Evolutionary conservation across 2,797 vertebrate genomes (phyloP), one percentile per base, ranked within the genome.

Genomic region (Artibeus jamaicensis): DNA sequence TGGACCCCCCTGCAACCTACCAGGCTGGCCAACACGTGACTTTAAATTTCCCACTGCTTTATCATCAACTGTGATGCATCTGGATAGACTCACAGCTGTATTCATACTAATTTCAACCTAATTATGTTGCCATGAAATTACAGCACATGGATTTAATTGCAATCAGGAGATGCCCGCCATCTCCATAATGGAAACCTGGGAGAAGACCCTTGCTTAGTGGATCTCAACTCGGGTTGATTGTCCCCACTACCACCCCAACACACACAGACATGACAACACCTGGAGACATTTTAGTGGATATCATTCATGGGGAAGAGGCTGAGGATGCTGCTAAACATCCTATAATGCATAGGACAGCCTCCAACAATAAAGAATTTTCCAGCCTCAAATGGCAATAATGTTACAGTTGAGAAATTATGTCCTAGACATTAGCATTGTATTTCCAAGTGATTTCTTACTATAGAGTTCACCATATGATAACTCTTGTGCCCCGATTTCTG

Each of bases 111-210:
- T 96, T 92, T 86, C 85, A 93, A 70, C 55, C 89, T 96, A 95
- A 96, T 96, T 96, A 87, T 83, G 53, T 86, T 96, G 82, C 89
- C 86, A 74, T 85, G 77, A 97, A 95, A 92, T 95, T 86, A 94
- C 73, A 76, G 85, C 74, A 74, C 93, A 92, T 46, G 82, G 88
- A 88, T 95, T 90, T 93, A 90, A 96, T 83, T 96, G 83, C 90
- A 94, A 88, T 90, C 96, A 97, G 73, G 86, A 91, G 50, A 89
- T 26, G 74, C 77, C 86, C 82, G 95, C 37, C 91, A 48, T 88
- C 95, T 96, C 74, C 67, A 94, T 94, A 95, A 92, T 91, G 73
- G 73, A 86, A 93, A 95, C 77, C 85, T 93, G 50, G 86, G 74
- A 78, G 83, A 92, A 73, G 92, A 95, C 42, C 67, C 88, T 77